A percentile compares a stretch with the other conserved stretches of the same genome.
phyloP scores from a whole-genome alignment of 2,113 vertebrate genomes.

The Capricornis sumatraensis region DNA sequence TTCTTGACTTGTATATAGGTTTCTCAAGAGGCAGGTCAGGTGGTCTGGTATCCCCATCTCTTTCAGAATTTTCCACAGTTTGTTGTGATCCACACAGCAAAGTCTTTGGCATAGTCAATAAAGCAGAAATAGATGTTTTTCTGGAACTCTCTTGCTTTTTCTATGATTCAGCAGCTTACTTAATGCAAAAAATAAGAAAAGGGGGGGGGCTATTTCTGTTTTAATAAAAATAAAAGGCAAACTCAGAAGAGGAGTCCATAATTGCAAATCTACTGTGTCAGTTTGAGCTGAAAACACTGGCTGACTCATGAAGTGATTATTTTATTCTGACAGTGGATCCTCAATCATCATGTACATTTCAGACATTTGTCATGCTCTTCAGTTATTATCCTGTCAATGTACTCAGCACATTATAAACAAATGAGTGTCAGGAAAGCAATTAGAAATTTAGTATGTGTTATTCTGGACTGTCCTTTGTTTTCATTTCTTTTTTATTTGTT shows the following conservation, averaged over 20 bases:
- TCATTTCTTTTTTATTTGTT: slow-evolving; percentile 45
- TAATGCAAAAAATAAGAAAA: not conserved
- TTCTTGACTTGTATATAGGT: too few species aligned
- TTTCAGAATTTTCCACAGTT: too few species aligned
- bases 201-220: not conserved
- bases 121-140: too few species aligned
- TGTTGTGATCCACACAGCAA: too few species aligned
- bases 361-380: slow-evolving; percentile 18
- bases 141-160: too few species aligned
- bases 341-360: not conserved
- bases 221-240: slow-evolving; percentile 43
- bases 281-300: slow-evolving; percentile 43
- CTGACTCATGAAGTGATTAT: slow-evolving; percentile 21
- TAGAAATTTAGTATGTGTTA: slow-evolving; percentile 30
- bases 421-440: slow-evolving; percentile 21
- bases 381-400: slow-evolving; percentile 6
- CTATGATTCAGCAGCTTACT: not conserved
- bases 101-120: too few species aligned
- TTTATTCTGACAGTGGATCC: not conserved
- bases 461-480: slow-evolving; percentile 5
- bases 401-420: slow-evolving; percentile 31
- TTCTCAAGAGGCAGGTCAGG: too few species aligned
- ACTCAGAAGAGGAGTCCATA: not conserved
- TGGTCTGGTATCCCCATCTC: too few species aligned
- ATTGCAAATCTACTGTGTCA: slow-evolving; percentile 31